A percentile compares a stretch with the other conserved stretches of the same genome.
Conservation (phyloP, 2,888 invertebrate species). For the Parelbella ahira region DNA sequence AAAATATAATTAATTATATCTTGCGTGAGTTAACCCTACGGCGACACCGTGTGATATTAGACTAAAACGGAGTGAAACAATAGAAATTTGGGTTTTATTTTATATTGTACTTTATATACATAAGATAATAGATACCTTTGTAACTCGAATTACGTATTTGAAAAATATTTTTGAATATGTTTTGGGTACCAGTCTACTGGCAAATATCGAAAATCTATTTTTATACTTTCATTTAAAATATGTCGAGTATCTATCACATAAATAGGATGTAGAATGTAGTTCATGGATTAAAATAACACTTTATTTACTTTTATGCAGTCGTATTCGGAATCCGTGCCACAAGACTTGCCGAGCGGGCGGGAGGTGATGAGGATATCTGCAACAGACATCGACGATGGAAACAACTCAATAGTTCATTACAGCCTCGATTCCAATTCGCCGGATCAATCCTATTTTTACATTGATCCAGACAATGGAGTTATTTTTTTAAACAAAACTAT, state of each 20-base stretch:
- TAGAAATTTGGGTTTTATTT: background rate
- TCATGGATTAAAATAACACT: too few relatives aligned
- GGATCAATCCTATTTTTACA: constrained; percentile 86
- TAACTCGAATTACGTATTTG: too few relatives aligned
- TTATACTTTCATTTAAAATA: too few relatives aligned
- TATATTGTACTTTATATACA: background rate
- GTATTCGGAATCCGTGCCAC: constrained; percentile 88
- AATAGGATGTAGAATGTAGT: too few relatives aligned
- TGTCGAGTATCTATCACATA: too few relatives aligned
- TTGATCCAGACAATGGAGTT: constrained; percentile 91
- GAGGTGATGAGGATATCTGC: constrained; percentile 95
- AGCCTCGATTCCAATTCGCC: constrained; percentile 73
- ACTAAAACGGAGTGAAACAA: constrained; percentile 7
- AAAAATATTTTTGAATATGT: too few relatives aligned
- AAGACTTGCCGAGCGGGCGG: constrained; percentile 85
- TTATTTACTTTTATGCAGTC: constrained; percentile 69
- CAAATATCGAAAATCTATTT: too few relatives aligned
- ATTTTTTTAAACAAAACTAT: constrained; percentile 86
- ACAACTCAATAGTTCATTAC: constrained; percentile 92
- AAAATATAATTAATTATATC: constrained; percentile 26
- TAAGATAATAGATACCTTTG: too few relatives aligned
- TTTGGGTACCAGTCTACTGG: too few relatives aligned
- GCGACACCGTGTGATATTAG: constrained; percentile 29
- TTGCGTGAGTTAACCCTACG: constrained; percentile 32
- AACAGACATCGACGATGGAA: constrained; percentile 94